These are phyloP conservation scores for Lithobius niger DNA, from an alignment of 1,140 invertebrate genomes.

Conservation along the genomic window DNA sequence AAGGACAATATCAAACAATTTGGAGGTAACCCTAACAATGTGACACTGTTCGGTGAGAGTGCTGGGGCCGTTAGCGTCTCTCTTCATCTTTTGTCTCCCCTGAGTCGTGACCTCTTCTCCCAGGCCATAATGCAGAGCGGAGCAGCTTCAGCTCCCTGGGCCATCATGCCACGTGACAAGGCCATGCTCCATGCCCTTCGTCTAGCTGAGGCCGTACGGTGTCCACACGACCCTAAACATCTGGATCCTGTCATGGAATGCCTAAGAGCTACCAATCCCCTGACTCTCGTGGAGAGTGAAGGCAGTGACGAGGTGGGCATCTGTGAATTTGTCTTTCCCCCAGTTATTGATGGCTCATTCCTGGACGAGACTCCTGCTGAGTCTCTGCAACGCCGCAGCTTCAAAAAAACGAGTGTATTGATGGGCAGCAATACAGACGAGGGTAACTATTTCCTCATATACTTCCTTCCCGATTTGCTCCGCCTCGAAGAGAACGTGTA, in stretches of 20 bases:
- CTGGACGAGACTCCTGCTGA: constrained; percentile 67
- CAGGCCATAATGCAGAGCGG: constrained; percentile 46
- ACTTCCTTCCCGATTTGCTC: constrained; percentile 71
- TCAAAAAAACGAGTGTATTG: constrained; percentile 85
- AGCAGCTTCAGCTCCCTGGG: constrained; percentile 70
- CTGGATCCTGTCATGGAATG: constrained; percentile 62
- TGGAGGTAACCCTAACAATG: constrained; percentile 85
- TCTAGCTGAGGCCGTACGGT: constrained; percentile 71
- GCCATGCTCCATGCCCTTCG: constrained; percentile 55
- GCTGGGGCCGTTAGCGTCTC: constrained; percentile 88
- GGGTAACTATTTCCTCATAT: constrained; percentile 86
- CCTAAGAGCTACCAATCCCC: constrained; percentile 51
- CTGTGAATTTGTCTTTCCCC: constrained; percentile 83
- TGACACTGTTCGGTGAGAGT: constrained; percentile 92
- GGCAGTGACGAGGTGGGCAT: constrained; percentile 57
- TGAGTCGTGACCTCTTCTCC: constrained; percentile 63
- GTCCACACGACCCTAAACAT: constrained; percentile 56
- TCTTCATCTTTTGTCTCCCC: constrained; percentile 77
- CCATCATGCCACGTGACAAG: constrained; percentile 69
- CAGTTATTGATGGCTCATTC: constrained; percentile 82
- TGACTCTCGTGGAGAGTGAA: constrained; percentile 16
- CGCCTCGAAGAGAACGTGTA: constrained; percentile 68
- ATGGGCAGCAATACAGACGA: constrained; percentile 90
- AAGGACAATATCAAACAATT: constrained; percentile 84
- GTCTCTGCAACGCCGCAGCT: constrained; percentile 63